These are phyloP conservation scores for Ormyrus pomaceus DNA, from an alignment of 2,888 invertebrate species.

Conservation along the genomic window DNA sequence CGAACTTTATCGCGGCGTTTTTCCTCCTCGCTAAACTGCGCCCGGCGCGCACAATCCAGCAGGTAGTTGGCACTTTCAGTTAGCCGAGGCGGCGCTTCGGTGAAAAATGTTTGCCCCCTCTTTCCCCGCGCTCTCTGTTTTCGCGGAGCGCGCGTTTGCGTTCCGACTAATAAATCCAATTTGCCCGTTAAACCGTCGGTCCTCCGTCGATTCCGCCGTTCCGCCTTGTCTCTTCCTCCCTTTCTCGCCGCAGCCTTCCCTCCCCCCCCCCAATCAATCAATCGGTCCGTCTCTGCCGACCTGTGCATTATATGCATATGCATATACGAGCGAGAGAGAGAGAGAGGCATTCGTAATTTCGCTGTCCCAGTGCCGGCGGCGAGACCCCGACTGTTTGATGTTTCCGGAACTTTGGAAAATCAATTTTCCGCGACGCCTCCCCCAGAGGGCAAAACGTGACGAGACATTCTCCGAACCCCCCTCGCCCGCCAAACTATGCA, in stretches of 20 bases:
- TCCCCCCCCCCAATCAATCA: no score
- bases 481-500: conserved; percentile 9
- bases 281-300: no score
- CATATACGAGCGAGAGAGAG: no score
- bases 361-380: not conserved
- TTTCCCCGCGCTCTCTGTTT: not conserved
- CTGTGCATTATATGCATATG: no score
- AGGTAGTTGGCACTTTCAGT: conserved; percentile 53
- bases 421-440: conserved; percentile 42
- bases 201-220: not conserved
- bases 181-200: not conserved
- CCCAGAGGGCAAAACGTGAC: conserved; percentile 4
- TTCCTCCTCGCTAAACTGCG: conserved; percentile 27
- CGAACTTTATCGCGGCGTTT: conserved; percentile 34
- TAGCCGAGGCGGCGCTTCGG: not conserved
- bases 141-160: not conserved
- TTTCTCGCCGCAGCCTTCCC: not conserved
- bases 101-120: conserved; percentile 2
- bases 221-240: not conserved
- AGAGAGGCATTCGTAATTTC: not conserved
- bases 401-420: conserved; percentile 51
- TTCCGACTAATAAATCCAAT: conserved; percentile 30
- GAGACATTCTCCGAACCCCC: conserved; percentile 23
- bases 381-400: conserved; percentile 34
- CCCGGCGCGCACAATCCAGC: conserved; percentile 13